A percentile compares a stretch with the other conserved stretches of the same genome.
These are phyloP conservation scores for Hippopotamyrus pictus DNA, from an alignment of 2,797 vertebrate species.

Conservation along the genomic window DNA sequence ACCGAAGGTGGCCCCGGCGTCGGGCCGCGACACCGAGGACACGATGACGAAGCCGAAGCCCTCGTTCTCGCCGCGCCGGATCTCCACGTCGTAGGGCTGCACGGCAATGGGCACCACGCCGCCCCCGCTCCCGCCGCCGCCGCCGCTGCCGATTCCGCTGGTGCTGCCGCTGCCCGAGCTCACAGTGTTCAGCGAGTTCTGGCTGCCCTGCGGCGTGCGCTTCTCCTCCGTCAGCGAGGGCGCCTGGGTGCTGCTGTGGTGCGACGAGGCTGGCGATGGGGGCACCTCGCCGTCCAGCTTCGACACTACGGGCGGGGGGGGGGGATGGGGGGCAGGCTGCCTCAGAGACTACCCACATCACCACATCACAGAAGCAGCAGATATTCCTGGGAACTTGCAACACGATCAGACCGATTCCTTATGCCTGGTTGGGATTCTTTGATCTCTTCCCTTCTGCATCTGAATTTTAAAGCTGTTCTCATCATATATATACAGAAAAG, in stretches of 20 bases:
- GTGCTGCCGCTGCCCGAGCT: conserved; percentile 83
- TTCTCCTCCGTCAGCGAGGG: conserved; percentile 79
- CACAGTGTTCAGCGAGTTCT: conserved; percentile 81
- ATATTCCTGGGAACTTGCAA: not conserved
- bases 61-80: conserved; percentile 88
- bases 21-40: conserved; percentile 89
- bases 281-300: conserved; percentile 81
- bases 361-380: not conserved
- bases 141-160: conserved; percentile 75
- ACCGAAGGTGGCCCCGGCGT: conserved; percentile 89
- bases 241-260: conserved; percentile 80
- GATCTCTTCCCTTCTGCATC: not conserved
- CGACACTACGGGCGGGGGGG: conserved; percentile 47
- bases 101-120: conserved; percentile 63
- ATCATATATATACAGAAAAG: not conserved
- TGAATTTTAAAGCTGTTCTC: not conserved
- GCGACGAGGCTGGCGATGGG: conserved; percentile 76
- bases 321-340: not conserved
- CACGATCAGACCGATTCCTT: not conserved
- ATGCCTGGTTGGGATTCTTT: not conserved
- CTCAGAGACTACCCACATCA: conserved; percentile 28
- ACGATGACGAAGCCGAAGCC: conserved; percentile 98
- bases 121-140: conserved; percentile 59
- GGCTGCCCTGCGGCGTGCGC: conserved; percentile 79
- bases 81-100: conserved; percentile 94